Conservation (phyloP, 2,797 vertebrate species). For the Aplochiton taeniatus region DNA sequence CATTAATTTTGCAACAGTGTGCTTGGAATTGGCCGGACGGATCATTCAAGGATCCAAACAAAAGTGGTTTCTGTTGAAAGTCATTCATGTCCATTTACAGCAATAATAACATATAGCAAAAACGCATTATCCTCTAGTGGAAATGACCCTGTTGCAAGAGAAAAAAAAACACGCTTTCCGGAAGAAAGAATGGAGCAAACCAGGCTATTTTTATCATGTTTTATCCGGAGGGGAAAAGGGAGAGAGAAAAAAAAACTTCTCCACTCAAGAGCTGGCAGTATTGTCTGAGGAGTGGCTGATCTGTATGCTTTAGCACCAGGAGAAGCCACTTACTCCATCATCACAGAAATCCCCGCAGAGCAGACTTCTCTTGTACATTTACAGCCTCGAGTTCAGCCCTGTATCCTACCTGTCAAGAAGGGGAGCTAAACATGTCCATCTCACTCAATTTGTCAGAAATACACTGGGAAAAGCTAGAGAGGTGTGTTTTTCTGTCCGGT, state of each 20-base stretch:
- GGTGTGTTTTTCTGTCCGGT: slow-evolving; percentile 42
- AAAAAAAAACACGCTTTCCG: slow-evolving; percentile 37
- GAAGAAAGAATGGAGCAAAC: slow-evolving; percentile 29
- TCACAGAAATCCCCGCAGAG: slow-evolving; percentile 63
- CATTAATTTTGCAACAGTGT: slow-evolving; percentile 32
- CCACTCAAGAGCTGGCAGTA: slow-evolving; percentile 47
- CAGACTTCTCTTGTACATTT: slow-evolving; percentile 64
- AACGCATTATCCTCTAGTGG: slow-evolving; percentile 44
- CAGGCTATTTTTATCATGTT: slow-evolving; percentile 59
- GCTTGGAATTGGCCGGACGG: slow-evolving; percentile 26
- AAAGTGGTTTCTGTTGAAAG: slow-evolving; percentile 46
- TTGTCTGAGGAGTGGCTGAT: slow-evolving; percentile 60
- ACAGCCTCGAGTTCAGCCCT: slow-evolving; percentile 60
- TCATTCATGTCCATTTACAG: slow-evolving; percentile 49
- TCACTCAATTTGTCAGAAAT: slow-evolving; percentile 53
- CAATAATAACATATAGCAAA: slow-evolving; percentile 39
- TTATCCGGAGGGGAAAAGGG: slow-evolving; percentile 40
- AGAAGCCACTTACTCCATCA: slow-evolving; percentile 70
- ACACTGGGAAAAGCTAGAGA: slow-evolving; percentile 36
- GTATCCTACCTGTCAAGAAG: slow-evolving; percentile 68
- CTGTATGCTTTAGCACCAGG: slow-evolving; percentile 55
- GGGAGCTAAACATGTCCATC: slow-evolving; percentile 69
- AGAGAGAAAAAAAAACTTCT: slow-evolving; percentile 10
- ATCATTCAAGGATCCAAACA: slow-evolving; percentile 48
- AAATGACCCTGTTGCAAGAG: slow-evolving; percentile 45